Evolutionary conservation across 2,113 vertebrate genomes (phyloP).

Genomic region (Holacanthus passer): DNA sequence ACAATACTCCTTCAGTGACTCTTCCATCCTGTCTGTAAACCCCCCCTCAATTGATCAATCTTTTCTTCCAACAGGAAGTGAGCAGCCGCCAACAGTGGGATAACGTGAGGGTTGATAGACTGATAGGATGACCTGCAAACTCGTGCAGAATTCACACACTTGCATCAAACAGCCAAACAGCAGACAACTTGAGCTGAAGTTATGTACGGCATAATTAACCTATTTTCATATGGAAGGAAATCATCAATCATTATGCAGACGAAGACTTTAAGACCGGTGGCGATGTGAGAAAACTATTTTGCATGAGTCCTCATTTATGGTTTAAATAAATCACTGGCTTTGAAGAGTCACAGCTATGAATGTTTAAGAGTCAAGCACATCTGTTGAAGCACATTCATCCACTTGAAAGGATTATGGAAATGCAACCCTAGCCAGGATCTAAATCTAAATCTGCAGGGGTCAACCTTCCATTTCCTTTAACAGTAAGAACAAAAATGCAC

Average conservation of each 20-base stretch:
- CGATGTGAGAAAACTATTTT: slow-evolving; percentile 16
- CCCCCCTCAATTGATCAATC: slow-evolving; percentile 48
- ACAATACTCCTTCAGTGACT: slow-evolving; percentile 70
- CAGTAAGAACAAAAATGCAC: not conserved
- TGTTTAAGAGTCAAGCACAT: not conserved
- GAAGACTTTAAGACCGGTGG: slow-evolving; percentile 25
- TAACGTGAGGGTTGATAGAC: slow-evolving; percentile 9
- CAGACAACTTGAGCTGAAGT: slow-evolving; percentile 12
- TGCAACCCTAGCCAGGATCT: not conserved
- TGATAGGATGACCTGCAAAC: slow-evolving; percentile 41
- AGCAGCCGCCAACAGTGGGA: slow-evolving; percentile 28
- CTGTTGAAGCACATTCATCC: not conserved
- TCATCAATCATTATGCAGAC: slow-evolving; percentile 40
- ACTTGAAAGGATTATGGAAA: slow-evolving; percentile 18
- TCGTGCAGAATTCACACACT: not conserved
- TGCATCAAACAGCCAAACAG: slow-evolving; percentile 40
- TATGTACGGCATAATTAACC: slow-evolving; percentile 28
- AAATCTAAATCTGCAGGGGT: slow-evolving; percentile 16
- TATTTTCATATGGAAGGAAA: slow-evolving; percentile 49
- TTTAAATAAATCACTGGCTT: not conserved
- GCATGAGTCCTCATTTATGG: slow-evolving; percentile 5
- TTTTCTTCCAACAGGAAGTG: slow-evolving; percentile 53
- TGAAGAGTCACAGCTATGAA: not conserved
- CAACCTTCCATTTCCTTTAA: slow-evolving; percentile 10
- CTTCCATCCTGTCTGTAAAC: slow-evolving; percentile 30